Conservation (phyloP, 2,113 vertebrate genomes). For the Serilophus lunatus region DNA sequence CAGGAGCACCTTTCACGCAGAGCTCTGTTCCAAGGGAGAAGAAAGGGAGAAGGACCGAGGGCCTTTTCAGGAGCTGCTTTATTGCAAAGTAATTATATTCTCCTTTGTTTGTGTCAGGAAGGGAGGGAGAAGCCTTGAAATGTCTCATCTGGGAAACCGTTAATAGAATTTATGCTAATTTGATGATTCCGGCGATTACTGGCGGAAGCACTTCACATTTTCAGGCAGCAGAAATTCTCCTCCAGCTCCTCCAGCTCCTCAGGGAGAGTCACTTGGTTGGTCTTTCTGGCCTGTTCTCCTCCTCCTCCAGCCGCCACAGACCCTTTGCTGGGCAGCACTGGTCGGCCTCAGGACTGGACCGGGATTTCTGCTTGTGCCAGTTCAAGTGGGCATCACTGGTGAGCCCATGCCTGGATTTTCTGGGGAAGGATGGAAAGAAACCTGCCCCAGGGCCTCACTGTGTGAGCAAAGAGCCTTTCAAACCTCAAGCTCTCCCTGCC, state of each 20-base stretch:
- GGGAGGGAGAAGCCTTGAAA: slow-evolving; percentile 44
- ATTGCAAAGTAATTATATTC: slow-evolving; percentile 59
- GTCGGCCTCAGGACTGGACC: accelerated
- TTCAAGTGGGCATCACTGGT: accelerated
- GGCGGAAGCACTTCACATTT: slow-evolving; percentile 60
- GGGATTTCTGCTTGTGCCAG: accelerated
- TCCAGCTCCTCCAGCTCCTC: slow-evolving; percentile 14
- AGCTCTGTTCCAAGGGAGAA: neutral
- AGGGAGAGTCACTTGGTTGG: neutral
- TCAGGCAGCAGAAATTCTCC: slow-evolving; percentile 55
- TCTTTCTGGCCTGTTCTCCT: neutral
- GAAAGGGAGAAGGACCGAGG: neutral
- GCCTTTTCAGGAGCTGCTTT: slow-evolving; percentile 44
- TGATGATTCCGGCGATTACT: slow-evolving; percentile 65
- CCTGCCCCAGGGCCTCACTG: accelerated
- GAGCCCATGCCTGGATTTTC: accelerated
- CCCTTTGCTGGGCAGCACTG: accelerated
- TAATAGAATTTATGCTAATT: slow-evolving; percentile 75
- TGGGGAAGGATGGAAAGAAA: neutral
- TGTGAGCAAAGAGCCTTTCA: neutral
- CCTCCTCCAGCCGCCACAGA: accelerated
- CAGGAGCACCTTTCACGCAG: neutral
- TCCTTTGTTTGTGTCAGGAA: slow-evolving; percentile 62
- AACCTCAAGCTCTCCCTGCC: neutral
- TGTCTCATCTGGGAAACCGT: slow-evolving; percentile 66